Evolutionary conservation across 2,113 vertebrate genomes (phyloP).

Genomic region (Pyxicephalus adspersus): DNA sequence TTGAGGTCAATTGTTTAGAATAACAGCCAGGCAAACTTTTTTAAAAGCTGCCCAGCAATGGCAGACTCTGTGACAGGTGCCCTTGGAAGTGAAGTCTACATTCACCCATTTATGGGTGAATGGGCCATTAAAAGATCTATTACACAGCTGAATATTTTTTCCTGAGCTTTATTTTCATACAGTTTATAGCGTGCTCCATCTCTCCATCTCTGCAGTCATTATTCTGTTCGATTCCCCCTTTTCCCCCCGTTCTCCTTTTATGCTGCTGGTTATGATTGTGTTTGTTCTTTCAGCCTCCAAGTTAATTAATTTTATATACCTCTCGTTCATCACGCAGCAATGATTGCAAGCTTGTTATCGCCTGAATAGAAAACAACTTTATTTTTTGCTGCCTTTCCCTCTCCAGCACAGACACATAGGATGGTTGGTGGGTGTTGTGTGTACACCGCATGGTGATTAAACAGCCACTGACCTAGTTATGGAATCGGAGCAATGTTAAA

Average conservation of each 20-base stretch:
- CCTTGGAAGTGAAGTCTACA: too few species aligned
- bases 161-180: too few species aligned
- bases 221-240: background rate
- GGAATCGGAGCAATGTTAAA: background rate
- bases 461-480: conserved; percentile 12
- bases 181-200: too few species aligned
- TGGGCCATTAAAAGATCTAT: too few species aligned
- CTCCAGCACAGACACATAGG: background rate
- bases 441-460: background rate
- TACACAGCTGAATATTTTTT: too few species aligned
- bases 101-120: too few species aligned
- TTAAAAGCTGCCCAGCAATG: too few species aligned
- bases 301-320: background rate
- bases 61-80: too few species aligned
- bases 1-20: too few species aligned
- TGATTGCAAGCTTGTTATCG: background rate
- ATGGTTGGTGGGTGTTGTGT: conserved; percentile 9
- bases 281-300: background rate
- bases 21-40: too few species aligned
- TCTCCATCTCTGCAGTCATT: background rate
- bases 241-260: background rate
- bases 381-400: background rate
- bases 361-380: background rate
- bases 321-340: background rate
- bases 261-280: background rate